Base-by-base conservation (phyloP, 2,797 vertebrate genomes). In the Loriculus beryllinus region DNA sequence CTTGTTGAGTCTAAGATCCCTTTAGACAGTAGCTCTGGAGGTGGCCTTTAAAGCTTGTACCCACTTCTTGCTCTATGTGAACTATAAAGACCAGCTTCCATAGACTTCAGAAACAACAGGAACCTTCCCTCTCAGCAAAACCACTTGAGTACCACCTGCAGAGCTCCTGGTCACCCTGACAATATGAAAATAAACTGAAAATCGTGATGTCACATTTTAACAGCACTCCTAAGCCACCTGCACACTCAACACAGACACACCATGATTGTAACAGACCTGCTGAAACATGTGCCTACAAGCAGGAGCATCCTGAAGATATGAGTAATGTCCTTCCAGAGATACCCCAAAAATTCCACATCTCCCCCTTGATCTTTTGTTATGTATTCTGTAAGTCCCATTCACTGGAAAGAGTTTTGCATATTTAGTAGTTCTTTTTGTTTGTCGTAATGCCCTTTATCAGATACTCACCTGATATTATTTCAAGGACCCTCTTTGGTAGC, bases 401-500 rank as follows among this genome's bases (percentile, higher is more conserved):
- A 29, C 56, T 45, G 40, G 59, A 33, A 71, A 45, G 59, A 29
- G 23, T 71, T 87, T 54, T 63, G 23, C 31, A 82, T 13, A 4
- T 14, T 2, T 14, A 33, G 20, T 5, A 56, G 16, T 22, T 81
- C 12, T 60, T 31, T 64, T 52, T 68, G 37, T 26, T 59, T 56
- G 23, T 25, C 33, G 26, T 8, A 21, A 14, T 48, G 16, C 5
- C 15, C 12, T 63, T 57, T 76, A 54, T 31, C 45, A 62, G 49
- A 47, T 10, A 33, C 25, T 45, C 14, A 54, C 14, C 9, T 70
- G 35, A 76, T 49, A 22, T 40, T 48, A 43, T 39, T 90, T 71
- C 0, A 0, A 65, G n/a, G 7, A 3, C 11, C 6, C n/a, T 72
- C 65, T 77, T 59, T 64, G 75, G 15, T 47, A 81, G 48, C 33